Conservation (phyloP, 1,140 invertebrate genomes). For the Dendrolimus kikuchii region DNA sequence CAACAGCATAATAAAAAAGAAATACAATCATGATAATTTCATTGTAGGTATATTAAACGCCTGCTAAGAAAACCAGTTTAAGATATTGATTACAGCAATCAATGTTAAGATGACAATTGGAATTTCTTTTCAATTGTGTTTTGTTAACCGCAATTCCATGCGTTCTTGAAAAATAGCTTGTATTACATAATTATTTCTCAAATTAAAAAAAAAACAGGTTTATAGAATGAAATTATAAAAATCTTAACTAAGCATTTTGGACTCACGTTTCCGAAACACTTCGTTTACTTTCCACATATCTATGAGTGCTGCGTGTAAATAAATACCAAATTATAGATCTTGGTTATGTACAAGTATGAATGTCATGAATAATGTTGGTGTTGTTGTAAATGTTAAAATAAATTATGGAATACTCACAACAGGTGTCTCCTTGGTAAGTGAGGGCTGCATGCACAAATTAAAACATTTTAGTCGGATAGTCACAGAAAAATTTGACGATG, state of each 20-base stretch:
- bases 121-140: too few relatives aligned
- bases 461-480: slow-evolving; percentile 39
- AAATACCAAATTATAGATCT: slow-evolving; percentile 11
- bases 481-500: slow-evolving; percentile 2
- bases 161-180: too few relatives aligned
- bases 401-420: slow-evolving; percentile 56
- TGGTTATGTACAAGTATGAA: too few relatives aligned
- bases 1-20: too few relatives aligned
- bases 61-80: too few relatives aligned
- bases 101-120: too few relatives aligned
- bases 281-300: slow-evolving; percentile 62
- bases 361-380: neutral
- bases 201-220: too few relatives aligned
- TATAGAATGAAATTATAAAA: neutral
- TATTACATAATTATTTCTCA: too few relatives aligned
- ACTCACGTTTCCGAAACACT: slow-evolving; percentile 67
- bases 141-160: too few relatives aligned
- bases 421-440: slow-evolving; percentile 69
- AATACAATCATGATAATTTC: too few relatives aligned
- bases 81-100: too few relatives aligned
- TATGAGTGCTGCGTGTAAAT: slow-evolving; percentile 62
- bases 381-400: slow-evolving; percentile 7
- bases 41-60: too few relatives aligned
- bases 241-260: slow-evolving; percentile 4
- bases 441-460: slow-evolving; percentile 68